Evolutionary conservation across 2,797 vertebrate species (phyloP), one percentile per base, ranked within the genome.

Genomic region (Nyctalus aviator): DNA sequence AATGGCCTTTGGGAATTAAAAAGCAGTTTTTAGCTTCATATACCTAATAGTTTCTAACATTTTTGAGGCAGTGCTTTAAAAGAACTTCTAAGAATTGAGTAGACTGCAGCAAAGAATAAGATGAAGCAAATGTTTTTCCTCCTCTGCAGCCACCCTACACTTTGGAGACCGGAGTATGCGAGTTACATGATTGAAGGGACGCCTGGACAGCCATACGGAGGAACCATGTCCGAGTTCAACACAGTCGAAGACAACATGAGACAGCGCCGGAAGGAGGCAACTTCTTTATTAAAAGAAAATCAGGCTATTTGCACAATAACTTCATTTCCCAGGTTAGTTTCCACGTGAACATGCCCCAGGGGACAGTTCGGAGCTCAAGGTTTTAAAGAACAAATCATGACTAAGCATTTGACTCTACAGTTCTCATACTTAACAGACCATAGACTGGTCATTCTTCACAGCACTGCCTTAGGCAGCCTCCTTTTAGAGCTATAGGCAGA

Each of bases 161-260:
- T 99, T 62, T 99, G 99, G 99, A 99, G 99, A 97, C 99, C 99
- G 7, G 99, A 99, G 94, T 99, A 99, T 59, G 99, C 99, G 97
- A 99, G 99, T 97, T 99, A 99, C 97, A 99, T 99, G 99, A 99
- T 99, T 25, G 99, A 99, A 95, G 99, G 99, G 41, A 99, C 99
- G 0, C 99, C 99, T 0, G 99, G 99, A 14, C 99, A 99, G 97
- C 99, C 99, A 0, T 99, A 99, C 0, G 99, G 99, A 1, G 99
- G 99, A 84, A 99, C 99, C 0, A 99, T 99, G 99, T 99, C 99
- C 0, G 99, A 99, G 97, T 99, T 99, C 97, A 99, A 99, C 98
- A 99, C 99, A 0, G 99, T 99, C 13, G 99, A 99, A 97, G 99
- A 99, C 97, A 99, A 99, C 98, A 99, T 99, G 99, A 98, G 98